phyloP scores from a whole-genome alignment of 1,140 invertebrate genomes.

The Cardiocondyla obscurior region DNA sequence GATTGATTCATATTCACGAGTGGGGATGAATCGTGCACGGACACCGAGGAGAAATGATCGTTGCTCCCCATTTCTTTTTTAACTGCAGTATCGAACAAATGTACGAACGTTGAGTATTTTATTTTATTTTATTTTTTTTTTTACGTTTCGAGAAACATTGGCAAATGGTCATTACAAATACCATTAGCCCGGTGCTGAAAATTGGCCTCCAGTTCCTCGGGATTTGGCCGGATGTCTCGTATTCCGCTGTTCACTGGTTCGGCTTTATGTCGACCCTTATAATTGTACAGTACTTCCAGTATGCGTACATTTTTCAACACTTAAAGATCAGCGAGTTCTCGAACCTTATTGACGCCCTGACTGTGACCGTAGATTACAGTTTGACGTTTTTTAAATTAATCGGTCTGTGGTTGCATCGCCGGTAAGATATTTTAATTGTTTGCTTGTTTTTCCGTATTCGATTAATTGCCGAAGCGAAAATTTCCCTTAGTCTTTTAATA shows the following conservation, averaged over 20 bases:
- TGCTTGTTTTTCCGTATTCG: background rate
- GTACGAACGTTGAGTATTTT: background rate
- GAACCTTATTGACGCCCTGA: slow-evolving; percentile 7
- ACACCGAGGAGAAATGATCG: background rate
- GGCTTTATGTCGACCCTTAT: background rate
- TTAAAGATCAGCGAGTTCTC: background rate
- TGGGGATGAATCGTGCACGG: background rate
- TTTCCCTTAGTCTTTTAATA: background rate
- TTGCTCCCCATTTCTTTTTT: background rate
- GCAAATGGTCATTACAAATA: background rate
- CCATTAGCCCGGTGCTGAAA: background rate
- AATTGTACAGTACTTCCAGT: slow-evolving; percentile 21
- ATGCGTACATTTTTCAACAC: slow-evolving; percentile 12
- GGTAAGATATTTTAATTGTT: background rate
- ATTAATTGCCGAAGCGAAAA: background rate
- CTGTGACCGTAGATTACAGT: background rate
- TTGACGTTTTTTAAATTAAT: slow-evolving; percentile 10
- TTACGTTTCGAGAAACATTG: background rate
- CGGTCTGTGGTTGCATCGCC: slow-evolving; percentile 15
- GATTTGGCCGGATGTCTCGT: background rate
- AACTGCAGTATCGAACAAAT: background rate
- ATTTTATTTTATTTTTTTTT: no score
- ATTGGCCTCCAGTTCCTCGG: background rate
- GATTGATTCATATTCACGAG: slow-evolving; percentile 4
- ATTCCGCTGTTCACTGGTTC: background rate